phyloP scores from a whole-genome alignment of 2,888 invertebrate species.

The Trachelus troglodyta region DNA sequence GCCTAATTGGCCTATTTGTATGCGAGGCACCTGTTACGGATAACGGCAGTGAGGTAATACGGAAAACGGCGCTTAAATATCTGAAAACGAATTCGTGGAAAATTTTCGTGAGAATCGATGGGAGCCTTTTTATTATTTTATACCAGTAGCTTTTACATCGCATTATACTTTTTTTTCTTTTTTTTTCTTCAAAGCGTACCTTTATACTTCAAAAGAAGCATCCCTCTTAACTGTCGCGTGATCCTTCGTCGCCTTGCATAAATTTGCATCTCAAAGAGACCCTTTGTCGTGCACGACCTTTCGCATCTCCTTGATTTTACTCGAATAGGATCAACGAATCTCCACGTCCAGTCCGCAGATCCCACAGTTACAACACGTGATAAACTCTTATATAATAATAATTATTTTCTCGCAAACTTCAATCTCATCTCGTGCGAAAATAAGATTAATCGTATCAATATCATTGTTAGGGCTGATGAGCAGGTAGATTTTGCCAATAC shows the following conservation, averaged over 20 bases:
- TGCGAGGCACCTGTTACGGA: constrained; percentile 31
- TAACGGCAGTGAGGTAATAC: constrained; percentile 8
- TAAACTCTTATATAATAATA: background rate
- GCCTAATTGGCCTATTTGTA: constrained; percentile 25
- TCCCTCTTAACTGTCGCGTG: background rate
- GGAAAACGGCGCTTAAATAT: background rate
- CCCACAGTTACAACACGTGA: background rate
- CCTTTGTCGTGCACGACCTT: background rate
- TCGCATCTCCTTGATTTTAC: background rate
- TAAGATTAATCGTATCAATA: background rate
- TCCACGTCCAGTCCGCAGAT: background rate
- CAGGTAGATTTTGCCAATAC: background rate
- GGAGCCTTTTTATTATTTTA: background rate
- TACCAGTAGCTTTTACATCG: background rate
- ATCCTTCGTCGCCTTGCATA: background rate
- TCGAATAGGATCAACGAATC: background rate
- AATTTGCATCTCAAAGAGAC: background rate
- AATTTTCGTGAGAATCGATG: background rate
- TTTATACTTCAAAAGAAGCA: background rate
- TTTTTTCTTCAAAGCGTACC: background rate
- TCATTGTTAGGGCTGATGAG: background rate
- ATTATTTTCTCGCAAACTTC: background rate
- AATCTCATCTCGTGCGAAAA: background rate
- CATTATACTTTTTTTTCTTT: background rate
- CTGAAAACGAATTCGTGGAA: background rate